A percentile compares a stretch with the other conserved stretches of the same genome.
Conservation (phyloP, 2,888 invertebrate species). For the Zaprionus lineosus region DNA sequence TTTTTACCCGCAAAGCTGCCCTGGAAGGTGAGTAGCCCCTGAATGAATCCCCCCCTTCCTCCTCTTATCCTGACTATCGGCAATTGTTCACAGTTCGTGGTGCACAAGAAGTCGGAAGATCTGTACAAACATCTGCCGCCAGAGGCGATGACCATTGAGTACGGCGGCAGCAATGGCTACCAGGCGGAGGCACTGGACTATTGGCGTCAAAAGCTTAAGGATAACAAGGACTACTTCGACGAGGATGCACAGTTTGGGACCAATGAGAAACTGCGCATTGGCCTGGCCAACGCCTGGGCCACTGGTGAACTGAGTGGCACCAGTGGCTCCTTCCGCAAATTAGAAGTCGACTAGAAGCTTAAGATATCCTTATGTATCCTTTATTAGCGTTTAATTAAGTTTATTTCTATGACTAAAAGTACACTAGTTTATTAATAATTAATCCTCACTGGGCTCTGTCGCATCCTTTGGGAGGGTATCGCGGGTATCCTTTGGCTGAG, state of each 20-base stretch:
- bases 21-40: conserved; percentile 60
- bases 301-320: conserved; percentile 66
- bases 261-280: conserved; percentile 71
- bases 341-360: conserved; percentile 64
- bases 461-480: conserved; percentile 55
- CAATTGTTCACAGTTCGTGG: conserved; percentile 54
- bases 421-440: conserved; percentile 51
- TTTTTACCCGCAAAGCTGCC: conserved; percentile 69
- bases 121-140: conserved; percentile 69
- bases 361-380: conserved; percentile 18
- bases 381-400: conserved; percentile 53
- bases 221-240: conserved; percentile 66
- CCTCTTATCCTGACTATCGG: neutral
- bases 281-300: conserved; percentile 53
- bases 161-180: conserved; percentile 76
- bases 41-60: too few relatives aligned
- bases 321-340: conserved; percentile 74
- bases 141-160: conserved; percentile 74
- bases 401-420: conserved; percentile 45
- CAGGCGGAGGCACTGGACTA: conserved; percentile 69
- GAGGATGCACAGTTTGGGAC: conserved; percentile 65
- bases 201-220: conserved; percentile 57
- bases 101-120: conserved; percentile 78
- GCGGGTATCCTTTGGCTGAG: conserved; percentile 66
- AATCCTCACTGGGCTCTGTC: conserved; percentile 48